phyloP scores from a whole-genome alignment of 2,797 vertebrate genomes.

The Cuniculus paca region DNA sequence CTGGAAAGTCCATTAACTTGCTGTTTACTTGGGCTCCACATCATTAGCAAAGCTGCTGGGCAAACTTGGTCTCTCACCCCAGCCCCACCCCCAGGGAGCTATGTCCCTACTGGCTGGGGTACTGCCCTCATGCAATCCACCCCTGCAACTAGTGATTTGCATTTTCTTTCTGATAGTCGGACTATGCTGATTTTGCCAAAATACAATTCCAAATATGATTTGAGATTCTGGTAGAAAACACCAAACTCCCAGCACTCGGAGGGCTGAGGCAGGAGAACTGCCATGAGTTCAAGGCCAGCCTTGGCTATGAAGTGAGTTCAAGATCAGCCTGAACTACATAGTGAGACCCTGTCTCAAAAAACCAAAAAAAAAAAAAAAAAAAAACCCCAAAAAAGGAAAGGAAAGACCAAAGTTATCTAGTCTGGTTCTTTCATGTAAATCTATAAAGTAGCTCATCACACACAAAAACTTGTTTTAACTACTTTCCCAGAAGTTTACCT shows the following conservation, averaged over 20 bases:
- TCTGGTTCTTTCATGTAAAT: not conserved
- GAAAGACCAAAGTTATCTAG: conserved; percentile 59
- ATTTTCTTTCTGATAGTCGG: not conserved
- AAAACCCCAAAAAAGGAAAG: not conserved
- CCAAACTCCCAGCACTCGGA: not conserved
- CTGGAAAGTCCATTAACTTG: conserved; percentile 81
- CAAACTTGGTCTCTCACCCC: conserved; percentile 37
- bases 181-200: conserved; percentile 38
- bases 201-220: not conserved
- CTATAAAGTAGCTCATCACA: not conserved
- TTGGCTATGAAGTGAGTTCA: no score
- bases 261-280: no score
- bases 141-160: not conserved
- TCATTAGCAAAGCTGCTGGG: conserved; percentile 56
- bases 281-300: no score
- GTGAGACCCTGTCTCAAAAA: no score
- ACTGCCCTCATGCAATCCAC: not conserved
- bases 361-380: no score
- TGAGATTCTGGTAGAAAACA: conserved; percentile 43
- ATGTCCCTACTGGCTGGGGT: not conserved
- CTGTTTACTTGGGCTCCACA: conserved; percentile 73
- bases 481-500: not conserved
- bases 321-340: no score
- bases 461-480: conserved; percentile 7
- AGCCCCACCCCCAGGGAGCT: not conserved